phyloP scores from a whole-genome alignment of 2,888 invertebrate genomes.

The Elmis aenea region DNA sequence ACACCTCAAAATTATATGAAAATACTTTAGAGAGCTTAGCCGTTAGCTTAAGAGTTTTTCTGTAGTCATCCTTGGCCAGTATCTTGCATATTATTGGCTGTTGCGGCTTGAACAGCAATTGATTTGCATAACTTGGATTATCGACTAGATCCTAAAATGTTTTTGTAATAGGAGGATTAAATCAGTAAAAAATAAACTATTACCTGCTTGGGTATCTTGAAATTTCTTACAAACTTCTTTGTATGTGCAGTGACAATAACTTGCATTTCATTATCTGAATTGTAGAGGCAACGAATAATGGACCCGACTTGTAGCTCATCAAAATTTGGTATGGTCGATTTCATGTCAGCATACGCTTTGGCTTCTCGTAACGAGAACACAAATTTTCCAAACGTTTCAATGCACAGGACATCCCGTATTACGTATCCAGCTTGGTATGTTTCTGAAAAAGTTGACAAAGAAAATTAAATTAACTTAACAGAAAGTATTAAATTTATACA shows the following conservation, averaged over 20 bases:
- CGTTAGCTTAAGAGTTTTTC: slow-evolving; percentile 23
- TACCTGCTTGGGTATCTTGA: too few species aligned
- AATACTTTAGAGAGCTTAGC: slow-evolving; percentile 45
- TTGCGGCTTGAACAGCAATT: slow-evolving; percentile 25
- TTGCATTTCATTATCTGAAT: slow-evolving; percentile 23
- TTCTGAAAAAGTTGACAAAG: slow-evolving; percentile 25
- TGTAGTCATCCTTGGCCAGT: slow-evolving; percentile 20
- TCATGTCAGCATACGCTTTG: slow-evolving; percentile 21
- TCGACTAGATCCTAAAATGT: slow-evolving; percentile 15
- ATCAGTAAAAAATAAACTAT: too few species aligned
- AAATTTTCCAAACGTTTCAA: slow-evolving; percentile 22
- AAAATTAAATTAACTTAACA: slow-evolving; percentile 13
- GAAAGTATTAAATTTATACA: not conserved
- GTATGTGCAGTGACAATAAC: slow-evolving; percentile 29
- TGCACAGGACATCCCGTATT: slow-evolving; percentile 35
- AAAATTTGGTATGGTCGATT: slow-evolving; percentile 25
- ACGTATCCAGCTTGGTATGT: slow-evolving; percentile 31
- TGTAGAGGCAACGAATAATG: slow-evolving; percentile 34
- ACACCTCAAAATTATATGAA: too few species aligned
- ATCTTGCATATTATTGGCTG: slow-evolving; percentile 34
- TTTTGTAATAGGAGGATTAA: too few species aligned
- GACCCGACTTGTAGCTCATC: slow-evolving; percentile 26
- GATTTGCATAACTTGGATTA: not conserved
- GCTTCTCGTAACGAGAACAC: slow-evolving; percentile 35
- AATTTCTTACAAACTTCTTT: too few species aligned